A percentile compares a stretch with the other conserved stretches of the same genome.
These are phyloP conservation scores for Baryphthengus martii DNA, from an alignment of 2,113 vertebrate genomes.

Conservation along the genomic window DNA sequence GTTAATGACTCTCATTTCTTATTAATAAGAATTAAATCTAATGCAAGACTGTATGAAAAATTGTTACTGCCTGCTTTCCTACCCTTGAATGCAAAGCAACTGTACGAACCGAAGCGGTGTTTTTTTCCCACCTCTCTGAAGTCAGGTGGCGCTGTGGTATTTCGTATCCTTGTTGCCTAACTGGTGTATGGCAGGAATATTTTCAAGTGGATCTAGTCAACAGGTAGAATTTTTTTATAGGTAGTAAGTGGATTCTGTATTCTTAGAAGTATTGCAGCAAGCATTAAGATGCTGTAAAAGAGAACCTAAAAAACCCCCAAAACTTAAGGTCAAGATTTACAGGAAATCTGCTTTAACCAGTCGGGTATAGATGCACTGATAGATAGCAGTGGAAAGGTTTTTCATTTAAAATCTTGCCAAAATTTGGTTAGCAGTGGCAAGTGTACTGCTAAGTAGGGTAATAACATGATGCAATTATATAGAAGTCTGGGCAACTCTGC, in stretches of 20 bases:
- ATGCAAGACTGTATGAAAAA: conserved; percentile 64
- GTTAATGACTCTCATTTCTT: conserved; percentile 77
- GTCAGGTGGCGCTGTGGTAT: not conserved
- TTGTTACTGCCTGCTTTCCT: conserved; percentile 50
- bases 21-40: conserved; percentile 76
- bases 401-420: not conserved
- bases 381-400: not conserved
- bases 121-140: conserved; percentile 15
- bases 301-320: not conserved
- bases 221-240: not conserved
- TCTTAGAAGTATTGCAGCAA: not conserved
- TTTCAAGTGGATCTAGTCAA: not conserved
- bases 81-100: conserved; percentile 33
- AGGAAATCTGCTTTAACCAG: not conserved
- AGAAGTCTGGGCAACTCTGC: not conserved
- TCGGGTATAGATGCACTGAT: not conserved
- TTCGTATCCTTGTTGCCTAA: not conserved
- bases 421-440: not conserved
- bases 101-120: conserved; percentile 1
- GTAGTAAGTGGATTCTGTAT: not conserved
- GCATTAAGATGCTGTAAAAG: not conserved
- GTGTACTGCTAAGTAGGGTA: not conserved
- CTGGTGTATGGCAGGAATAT: not conserved
- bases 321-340: not conserved
- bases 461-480: not conserved